Conservation (phyloP, 1,140 invertebrate genomes). For the Linepithema humile region DNA sequence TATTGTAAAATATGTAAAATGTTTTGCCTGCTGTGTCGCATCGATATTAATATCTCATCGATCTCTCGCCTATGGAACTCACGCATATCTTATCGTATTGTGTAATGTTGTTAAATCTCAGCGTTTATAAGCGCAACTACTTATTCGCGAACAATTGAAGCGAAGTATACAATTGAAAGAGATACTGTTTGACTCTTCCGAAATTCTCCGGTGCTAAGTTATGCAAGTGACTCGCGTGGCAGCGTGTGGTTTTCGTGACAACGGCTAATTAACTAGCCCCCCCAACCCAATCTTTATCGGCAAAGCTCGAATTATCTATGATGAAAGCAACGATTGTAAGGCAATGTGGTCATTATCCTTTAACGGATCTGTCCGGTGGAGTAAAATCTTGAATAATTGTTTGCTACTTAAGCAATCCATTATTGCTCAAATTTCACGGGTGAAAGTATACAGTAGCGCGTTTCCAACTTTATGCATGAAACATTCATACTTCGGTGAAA, state of each 20-base stretch:
- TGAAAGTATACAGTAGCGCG: background rate
- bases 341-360: background rate
- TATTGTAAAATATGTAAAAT: background rate
- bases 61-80: background rate
- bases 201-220: background rate
- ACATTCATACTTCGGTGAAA: background rate
- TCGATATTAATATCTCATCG: background rate
- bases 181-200: background rate
- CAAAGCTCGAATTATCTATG: conserved; percentile 21
- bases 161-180: background rate
- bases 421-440: background rate
- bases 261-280: conserved; percentile 8
- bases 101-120: background rate
- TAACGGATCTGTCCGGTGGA: background rate
- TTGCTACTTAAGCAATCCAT: background rate
- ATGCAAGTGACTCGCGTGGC: background rate
- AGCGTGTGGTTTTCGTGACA: background rate
- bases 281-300: conserved; percentile 2
- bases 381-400: conserved; percentile 8
- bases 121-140: background rate
- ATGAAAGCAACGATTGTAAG: background rate
- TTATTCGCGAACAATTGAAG: background rate
- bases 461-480: background rate
- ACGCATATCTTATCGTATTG: background rate
- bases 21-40: background rate